phyloP scores from a whole-genome alignment of 1,140 invertebrate genomes.

The Teleogryllus occipitalis region DNA sequence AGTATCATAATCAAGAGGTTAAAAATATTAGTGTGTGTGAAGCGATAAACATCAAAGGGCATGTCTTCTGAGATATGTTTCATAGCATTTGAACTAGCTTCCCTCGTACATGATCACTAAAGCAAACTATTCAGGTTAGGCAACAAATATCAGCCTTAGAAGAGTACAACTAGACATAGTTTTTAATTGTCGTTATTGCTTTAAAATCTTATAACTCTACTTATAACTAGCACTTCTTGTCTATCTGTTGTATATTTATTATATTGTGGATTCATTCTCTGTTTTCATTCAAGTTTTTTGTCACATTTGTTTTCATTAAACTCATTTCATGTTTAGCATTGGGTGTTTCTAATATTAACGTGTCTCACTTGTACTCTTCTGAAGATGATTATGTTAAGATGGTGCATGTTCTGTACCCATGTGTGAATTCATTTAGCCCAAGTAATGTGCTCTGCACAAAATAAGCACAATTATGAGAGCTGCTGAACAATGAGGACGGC shows the following conservation, averaged over 20 bases:
- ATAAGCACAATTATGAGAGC: not conserved
- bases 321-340: no score
- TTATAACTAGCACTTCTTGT: no score
- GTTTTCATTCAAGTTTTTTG: no score
- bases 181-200: not conserved
- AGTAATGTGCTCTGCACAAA: not conserved
- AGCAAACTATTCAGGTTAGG: not conserved
- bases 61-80: not conserved
- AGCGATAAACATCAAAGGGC: not conserved
- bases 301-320: no score
- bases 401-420: not conserved
- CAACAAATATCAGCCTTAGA: not conserved
- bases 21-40: not conserved
- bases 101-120: not conserved
- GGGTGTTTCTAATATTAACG: not conserved
- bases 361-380: not conserved
- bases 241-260: no score
- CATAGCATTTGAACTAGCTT: not conserved
- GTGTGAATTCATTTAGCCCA: not conserved
- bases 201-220: no score
- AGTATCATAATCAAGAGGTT: not conserved
- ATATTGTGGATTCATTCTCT: no score
- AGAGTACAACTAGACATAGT: not conserved
- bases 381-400: not conserved
- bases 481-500: not conserved